Conservation (phyloP, 2,113 vertebrate genomes). For the chimpanzee (Pan troglodytes) region DNA sequence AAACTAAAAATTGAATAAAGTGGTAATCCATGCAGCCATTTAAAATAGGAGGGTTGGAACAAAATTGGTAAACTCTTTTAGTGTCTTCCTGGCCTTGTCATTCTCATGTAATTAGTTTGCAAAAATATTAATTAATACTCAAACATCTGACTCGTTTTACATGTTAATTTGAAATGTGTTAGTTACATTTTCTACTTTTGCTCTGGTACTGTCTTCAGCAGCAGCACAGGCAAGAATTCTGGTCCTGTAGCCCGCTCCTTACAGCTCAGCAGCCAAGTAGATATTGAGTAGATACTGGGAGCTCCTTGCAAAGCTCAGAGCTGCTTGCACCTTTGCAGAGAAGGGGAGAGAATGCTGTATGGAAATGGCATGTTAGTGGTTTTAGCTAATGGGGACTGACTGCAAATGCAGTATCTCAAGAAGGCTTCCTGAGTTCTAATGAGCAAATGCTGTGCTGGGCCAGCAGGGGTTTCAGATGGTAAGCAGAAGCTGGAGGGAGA, state of each 20-base stretch:
- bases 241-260: neutral
- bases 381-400: neutral
- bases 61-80: conserved; percentile 53
- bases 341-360: neutral
- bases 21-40: conserved; percentile 54
- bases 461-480: neutral
- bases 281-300: neutral
- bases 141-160: conserved; percentile 61
- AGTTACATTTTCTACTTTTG: conserved; percentile 29
- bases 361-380: neutral
- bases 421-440: neutral
- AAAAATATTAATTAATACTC: conserved; percentile 76
- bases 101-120: conserved; percentile 72
- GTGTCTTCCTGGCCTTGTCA: conserved; percentile 66
- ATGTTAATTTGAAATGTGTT: conserved; percentile 67
- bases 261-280: neutral
- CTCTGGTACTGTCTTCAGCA: neutral
- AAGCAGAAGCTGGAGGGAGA: neutral
- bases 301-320: neutral
- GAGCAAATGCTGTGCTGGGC: neutral
- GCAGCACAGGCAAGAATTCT: neutral
- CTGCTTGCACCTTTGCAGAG: neutral
- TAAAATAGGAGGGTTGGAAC: conserved; percentile 51
- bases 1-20: conserved; percentile 59
- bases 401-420: neutral